phyloP scores from a whole-genome alignment of 2,888 invertebrate genomes.

The Caenorhabditis afra region DNA sequence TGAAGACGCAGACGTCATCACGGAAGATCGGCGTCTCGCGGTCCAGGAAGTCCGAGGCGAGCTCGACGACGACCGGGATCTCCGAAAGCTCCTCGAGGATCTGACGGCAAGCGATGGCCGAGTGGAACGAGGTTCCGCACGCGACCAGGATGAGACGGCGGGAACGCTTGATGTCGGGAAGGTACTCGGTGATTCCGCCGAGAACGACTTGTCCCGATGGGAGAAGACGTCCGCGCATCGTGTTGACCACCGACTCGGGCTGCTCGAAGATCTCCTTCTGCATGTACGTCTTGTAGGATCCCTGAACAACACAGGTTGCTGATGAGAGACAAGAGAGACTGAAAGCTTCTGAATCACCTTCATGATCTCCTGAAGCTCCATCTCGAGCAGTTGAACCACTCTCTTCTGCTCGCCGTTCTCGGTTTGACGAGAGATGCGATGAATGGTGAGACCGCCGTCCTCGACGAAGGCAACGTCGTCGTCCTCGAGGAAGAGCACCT shows the following conservation, averaged over 20 bases:
- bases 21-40: constrained; percentile 98
- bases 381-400: constrained; percentile 91
- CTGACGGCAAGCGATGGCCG: constrained; percentile 88
- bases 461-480: constrained; percentile 89
- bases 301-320: constrained; percentile 47
- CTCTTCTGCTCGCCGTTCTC: constrained; percentile 85
- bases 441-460: constrained; percentile 93
- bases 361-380: constrained; percentile 99
- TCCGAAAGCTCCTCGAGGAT: constrained; percentile 97
- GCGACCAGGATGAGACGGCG: constrained; percentile 96
- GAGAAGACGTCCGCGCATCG: constrained; percentile 95
- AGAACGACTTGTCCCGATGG: constrained; percentile 86
- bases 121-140: constrained; percentile 99
- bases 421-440: constrained; percentile 88
- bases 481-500: constrained; percentile 96
- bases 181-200: constrained; percentile 98
- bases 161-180: constrained; percentile 96
- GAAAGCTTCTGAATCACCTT: no score
- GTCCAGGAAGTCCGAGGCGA: constrained; percentile 98
- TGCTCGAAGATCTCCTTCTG: constrained; percentile 99
- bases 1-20: constrained; percentile 99
- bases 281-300: constrained; percentile 98
- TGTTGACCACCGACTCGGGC: constrained; percentile 98
- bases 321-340: not conserved
- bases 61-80: constrained; percentile 97